These are phyloP conservation scores for Gadus chalcogrammus DNA, from an alignment of 2,113 vertebrate genomes.

Conservation along the genomic window DNA sequence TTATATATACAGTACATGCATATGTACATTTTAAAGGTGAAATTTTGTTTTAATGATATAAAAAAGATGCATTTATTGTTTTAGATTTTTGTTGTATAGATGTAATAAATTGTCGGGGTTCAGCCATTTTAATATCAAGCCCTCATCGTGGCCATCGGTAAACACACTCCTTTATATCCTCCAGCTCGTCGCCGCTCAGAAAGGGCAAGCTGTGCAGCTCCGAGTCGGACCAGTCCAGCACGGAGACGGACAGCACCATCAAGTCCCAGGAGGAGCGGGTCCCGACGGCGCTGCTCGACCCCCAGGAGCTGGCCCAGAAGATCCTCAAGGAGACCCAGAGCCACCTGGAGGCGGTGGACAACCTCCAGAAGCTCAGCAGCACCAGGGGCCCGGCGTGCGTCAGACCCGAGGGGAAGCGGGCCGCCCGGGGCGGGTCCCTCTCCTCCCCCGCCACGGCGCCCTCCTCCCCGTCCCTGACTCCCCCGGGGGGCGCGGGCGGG, in stretches of 20 bases:
- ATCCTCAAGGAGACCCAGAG: slow-evolving; percentile 93
- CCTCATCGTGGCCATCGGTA: background rate
- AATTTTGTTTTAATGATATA: no score
- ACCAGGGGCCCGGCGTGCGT: slow-evolving; percentile 50
- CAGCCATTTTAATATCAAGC: no score
- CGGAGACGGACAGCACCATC: slow-evolving; percentile 93
- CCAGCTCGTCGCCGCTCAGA: slow-evolving; percentile 82
- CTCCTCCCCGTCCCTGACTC: slow-evolving; percentile 53
- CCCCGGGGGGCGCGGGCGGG: slow-evolving; percentile 31
- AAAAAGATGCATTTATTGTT: no score
- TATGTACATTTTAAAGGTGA: no score
- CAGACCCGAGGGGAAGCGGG: slow-evolving; percentile 29
- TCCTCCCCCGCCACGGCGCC: slow-evolving; percentile 37
- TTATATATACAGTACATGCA: no score
- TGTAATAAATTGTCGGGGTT: no score
- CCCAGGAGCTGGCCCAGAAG: slow-evolving; percentile 90
- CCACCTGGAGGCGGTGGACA: slow-evolving; percentile 89
- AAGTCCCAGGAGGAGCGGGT: slow-evolving; percentile 87
- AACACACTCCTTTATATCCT: background rate
- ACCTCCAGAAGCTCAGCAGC: slow-evolving; percentile 78
- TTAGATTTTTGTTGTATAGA: no score
- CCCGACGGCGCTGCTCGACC: slow-evolving; percentile 75
- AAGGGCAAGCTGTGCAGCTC: slow-evolving; percentile 85
- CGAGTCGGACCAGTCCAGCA: slow-evolving; percentile 95
- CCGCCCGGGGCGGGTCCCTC: background rate